Evolutionary conservation across 1,140 invertebrate genomes (phyloP), one percentile per base, ranked within the genome.

Genomic region (Reticulitermes speratus): DNA sequence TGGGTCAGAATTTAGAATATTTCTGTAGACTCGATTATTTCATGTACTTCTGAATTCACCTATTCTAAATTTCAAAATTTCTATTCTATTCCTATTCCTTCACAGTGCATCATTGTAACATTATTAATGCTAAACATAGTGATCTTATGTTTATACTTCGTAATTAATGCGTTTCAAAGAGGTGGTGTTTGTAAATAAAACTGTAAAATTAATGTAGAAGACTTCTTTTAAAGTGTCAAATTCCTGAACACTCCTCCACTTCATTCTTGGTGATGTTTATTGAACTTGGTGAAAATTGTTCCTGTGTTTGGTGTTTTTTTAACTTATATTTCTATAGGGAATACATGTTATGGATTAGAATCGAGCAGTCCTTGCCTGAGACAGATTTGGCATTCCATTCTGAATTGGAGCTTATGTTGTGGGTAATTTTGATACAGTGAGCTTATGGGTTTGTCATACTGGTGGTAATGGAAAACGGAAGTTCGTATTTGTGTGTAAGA

Each of bases 151-250:
- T 85, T 75, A 85, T 85, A 85, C 85, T 85, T 85, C 65, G 75
- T 85, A 85, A 85, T 69, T 75, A 85, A 85, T 85, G 65, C 59
- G 65, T 85, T 85, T 55, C 85, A 85, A 85, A 85, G 85, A 85
- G 85, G 85, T 85, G 85, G 85, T 85, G 85, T 85, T 85, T 85
- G 85, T 85, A 85, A 85, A 85, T 85, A 85, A 85, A 85, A 82
- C 23, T 85, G 38, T 85, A 82, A 69, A 85, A 85, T 48, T 59
- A 59, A 85, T 85, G 14, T 32, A 55, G 65, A 85, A 65, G 32
- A 65, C 75, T 59, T 85, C 45, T 44, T 85, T 75, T 8, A 75
- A 75, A 75, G 5, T 25, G 7, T 75, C 3, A 75, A 75, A 19
- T 65, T 75, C 65, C 65, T 30, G 14, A 75, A 75, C n/a, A 75